A percentile compares a stretch with the other conserved stretches of the same genome.
These are phyloP conservation scores for Sardinella longiceps DNA, from an alignment of 2,797 vertebrate genomes.

Conservation along the genomic window DNA sequence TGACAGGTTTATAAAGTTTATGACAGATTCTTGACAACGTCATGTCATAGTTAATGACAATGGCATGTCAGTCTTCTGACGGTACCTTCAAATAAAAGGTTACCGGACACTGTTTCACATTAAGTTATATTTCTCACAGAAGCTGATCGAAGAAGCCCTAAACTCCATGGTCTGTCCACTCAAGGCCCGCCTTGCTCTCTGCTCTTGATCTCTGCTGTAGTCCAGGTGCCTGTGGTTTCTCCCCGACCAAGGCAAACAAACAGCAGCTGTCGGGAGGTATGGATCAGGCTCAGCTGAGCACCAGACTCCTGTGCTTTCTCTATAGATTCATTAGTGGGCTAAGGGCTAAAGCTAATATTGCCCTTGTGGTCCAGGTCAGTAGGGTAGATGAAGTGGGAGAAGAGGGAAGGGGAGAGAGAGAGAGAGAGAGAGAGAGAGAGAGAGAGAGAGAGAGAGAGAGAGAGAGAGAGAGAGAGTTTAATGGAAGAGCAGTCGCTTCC, in stretches of 20 bases:
- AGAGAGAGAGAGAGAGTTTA: background rate
- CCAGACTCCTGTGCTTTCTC: background rate
- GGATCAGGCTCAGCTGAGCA: background rate
- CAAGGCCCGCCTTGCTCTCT: background rate
- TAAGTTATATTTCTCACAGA: background rate
- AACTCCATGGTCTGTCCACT: background rate
- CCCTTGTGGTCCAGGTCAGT: background rate
- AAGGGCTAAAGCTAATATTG: conserved; percentile 5
- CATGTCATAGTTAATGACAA: too few species aligned
- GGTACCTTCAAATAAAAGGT: too few species aligned
- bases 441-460: background rate
- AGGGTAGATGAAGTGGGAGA: background rate
- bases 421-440: background rate
- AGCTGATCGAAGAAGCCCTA: background rate
- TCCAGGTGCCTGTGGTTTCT: conserved; percentile 11
- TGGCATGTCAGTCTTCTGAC: too few species aligned
- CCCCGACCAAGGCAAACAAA: conserved; percentile 12
- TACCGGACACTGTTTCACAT: too few species aligned
- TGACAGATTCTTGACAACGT: too few species aligned
- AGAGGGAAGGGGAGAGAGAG: background rate
- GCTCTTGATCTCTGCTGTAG: conserved; percentile 19
- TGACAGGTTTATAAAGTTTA: too few species aligned
- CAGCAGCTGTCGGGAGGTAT: background rate
- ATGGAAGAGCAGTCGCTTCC: background rate
- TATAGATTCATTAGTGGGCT: background rate